phyloP scores from a whole-genome alignment of 2,797 vertebrate species.

The Hylomyscus alleni region DNA sequence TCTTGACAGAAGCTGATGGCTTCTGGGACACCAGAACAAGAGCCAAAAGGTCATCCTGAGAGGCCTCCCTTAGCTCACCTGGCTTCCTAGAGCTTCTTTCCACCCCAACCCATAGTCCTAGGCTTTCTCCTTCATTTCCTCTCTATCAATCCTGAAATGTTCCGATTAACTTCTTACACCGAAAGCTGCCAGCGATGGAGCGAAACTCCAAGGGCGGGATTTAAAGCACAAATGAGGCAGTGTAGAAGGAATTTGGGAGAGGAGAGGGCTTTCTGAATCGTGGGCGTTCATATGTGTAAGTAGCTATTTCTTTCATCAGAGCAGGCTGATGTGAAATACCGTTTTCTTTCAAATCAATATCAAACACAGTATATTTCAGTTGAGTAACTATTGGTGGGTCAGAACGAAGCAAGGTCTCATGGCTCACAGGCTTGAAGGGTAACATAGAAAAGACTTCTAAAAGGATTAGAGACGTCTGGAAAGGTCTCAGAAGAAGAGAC shows the following conservation, averaged over 20 bases:
- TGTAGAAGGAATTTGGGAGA: constrained; percentile 41
- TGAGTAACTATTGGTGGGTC: constrained; percentile 1
- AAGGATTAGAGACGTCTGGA: not conserved
- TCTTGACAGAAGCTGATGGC: not conserved
- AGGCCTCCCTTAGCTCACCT: not conserved
- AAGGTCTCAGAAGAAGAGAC: not conserved
- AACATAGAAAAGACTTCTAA: not conserved
- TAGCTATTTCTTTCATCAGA: not conserved
- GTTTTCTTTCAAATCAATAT: not conserved
- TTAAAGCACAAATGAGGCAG: constrained; percentile 26
- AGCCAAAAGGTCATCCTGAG: not conserved
- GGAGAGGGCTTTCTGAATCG: not conserved
- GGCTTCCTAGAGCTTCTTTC: not conserved
- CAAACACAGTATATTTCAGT: constrained; percentile 23
- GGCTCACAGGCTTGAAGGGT: constrained; percentile 16
- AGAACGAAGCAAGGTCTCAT: not conserved
- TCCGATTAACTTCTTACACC: not conserved
- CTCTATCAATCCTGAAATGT: not conserved
- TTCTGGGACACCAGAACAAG: not conserved
- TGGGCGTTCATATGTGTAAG: not conserved
- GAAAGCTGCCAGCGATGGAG: constrained; percentile 19
- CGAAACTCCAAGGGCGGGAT: constrained; percentile 14
- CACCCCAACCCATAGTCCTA: not conserved
- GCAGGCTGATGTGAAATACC: not conserved
- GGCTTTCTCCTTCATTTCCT: not conserved